Evolutionary conservation across 30 jellyfish, hydroid and myxozoan genomes (phyloP).

Genomic region (Hydractinia echinata): DNA sequence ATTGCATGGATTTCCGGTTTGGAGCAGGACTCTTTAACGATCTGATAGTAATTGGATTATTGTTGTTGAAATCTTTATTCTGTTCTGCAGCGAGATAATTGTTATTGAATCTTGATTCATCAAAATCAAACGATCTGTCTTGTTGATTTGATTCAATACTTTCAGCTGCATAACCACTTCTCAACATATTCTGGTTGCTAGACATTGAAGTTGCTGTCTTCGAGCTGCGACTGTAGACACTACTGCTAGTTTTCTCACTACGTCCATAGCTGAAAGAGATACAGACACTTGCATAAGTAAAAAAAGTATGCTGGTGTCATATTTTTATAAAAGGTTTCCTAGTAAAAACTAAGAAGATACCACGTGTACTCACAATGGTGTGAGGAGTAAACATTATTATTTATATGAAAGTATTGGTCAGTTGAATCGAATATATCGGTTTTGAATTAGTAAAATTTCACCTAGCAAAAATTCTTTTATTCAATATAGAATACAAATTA

Average conservation of each 20-base stretch:
- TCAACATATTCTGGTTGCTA: background rate
- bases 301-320: too few species aligned
- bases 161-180: background rate
- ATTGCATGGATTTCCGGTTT: background rate
- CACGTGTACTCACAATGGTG: too few species aligned
- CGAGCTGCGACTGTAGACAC: slow-evolving; percentile 4
- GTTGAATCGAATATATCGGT: too few species aligned
- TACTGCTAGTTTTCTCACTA: background rate
- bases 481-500: too few species aligned
- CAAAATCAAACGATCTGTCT: slow-evolving; percentile 1
- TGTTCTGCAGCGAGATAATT: background rate
- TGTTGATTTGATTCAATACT: background rate
- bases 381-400: too few species aligned
- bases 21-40: background rate
- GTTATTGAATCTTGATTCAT: background rate
- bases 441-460: too few species aligned
- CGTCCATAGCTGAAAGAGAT: background rate
- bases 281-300: background rate
- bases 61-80: background rate
- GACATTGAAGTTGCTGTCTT: background rate
- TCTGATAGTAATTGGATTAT: slow-evolving; percentile 2
- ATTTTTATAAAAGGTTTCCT: too few species aligned
- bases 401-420: too few species aligned
- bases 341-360: too few species aligned
- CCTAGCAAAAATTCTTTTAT: too few species aligned